Evolutionary conservation across 2,797 vertebrate genomes (phyloP).

Genomic region (Enteromius viviparus): DNA sequence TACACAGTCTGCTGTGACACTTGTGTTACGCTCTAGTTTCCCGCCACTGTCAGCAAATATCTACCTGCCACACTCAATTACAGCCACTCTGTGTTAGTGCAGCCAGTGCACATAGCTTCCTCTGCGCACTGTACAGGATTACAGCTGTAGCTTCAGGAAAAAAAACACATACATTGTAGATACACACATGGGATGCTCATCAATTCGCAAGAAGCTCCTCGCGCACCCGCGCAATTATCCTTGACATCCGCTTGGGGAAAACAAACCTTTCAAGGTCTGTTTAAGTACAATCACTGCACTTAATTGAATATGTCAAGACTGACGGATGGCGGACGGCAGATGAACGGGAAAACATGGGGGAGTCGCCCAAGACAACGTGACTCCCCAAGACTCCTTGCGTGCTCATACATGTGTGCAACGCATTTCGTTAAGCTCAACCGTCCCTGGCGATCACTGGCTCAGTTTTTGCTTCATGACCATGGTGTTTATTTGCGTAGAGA

Average conservation of each 20-base stretch:
- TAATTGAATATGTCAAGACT: constrained; percentile 63
- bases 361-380: constrained; percentile 51
- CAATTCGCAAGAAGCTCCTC: constrained; percentile 53
- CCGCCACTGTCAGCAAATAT: constrained; percentile 46
- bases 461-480: neutral
- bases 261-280: constrained; percentile 67
- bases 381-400: constrained; percentile 10
- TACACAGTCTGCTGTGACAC: constrained; percentile 45
- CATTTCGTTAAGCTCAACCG: neutral
- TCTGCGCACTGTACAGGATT: constrained; percentile 8
- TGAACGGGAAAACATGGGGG: constrained; percentile 35
- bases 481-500: constrained; percentile 13
- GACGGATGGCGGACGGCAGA: constrained; percentile 55
- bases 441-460: constrained; percentile 2
- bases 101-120: constrained; percentile 1
- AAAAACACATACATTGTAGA: constrained; percentile 14
- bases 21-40: constrained; percentile 48
- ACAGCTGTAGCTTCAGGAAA: neutral
- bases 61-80: constrained; percentile 61
- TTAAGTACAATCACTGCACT: constrained; percentile 65
- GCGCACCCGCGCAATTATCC: constrained; percentile 58
- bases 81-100: constrained; percentile 22
- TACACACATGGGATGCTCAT: constrained; percentile 42
- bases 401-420: neutral
- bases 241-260: constrained; percentile 62